phyloP scores from a whole-genome alignment of 2,888 invertebrate genomes.

The Xestia xanthographa region DNA sequence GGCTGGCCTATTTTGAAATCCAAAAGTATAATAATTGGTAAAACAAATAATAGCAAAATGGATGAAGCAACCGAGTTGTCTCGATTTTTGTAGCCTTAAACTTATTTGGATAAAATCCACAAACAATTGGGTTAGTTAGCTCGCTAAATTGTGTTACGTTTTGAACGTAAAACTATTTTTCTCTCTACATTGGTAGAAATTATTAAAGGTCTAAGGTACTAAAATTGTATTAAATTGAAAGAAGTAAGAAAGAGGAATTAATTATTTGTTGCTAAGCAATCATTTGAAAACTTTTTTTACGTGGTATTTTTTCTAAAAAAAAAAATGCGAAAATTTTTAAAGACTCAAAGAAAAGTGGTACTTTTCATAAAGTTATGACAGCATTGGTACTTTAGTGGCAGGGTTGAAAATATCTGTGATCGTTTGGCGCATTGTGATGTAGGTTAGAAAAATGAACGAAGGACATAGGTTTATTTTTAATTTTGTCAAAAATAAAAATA shows the following conservation, averaged over 20 bases:
- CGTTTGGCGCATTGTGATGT: slow-evolving; percentile 84
- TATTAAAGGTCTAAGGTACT: neutral
- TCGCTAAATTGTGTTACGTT: neutral
- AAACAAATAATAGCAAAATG: neutral
- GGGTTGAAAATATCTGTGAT: slow-evolving; percentile 87
- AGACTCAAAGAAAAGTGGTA: neutral
- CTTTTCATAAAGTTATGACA: slow-evolving; percentile 61
- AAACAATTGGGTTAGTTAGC: neutral
- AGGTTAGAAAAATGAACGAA: slow-evolving; percentile 70
- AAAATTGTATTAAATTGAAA: neutral
- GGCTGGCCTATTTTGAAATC: neutral
- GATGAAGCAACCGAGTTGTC: neutral
- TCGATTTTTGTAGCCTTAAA: neutral
- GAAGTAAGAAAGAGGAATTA: neutral
- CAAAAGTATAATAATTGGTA: neutral
- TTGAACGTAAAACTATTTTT: neutral
- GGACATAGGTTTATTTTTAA: slow-evolving; percentile 59
- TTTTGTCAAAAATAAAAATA: neutral
- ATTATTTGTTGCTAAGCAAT: neutral
- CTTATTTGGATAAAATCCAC: slow-evolving; percentile 2
- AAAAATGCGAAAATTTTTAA: neutral
- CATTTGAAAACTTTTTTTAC: neutral
- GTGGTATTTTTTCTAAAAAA: slow-evolving; percentile 1
- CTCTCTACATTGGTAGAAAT: neutral
- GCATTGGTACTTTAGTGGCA: slow-evolving; percentile 74